Conservation (phyloP, 2,888 invertebrate species). For the Bimastos eiseni region DNA sequence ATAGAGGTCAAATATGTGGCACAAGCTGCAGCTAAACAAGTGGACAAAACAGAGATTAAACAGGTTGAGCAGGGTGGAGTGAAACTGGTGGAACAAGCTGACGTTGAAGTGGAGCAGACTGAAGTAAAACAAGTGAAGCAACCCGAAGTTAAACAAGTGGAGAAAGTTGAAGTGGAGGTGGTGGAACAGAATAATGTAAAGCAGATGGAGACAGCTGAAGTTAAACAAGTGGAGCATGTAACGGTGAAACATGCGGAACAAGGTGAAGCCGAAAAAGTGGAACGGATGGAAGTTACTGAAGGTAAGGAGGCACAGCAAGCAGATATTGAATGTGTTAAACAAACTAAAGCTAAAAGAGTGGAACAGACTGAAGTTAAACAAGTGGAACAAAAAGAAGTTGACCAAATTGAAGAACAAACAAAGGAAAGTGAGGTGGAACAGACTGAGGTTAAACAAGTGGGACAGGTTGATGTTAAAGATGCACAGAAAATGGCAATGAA, state of each 20-base stretch:
- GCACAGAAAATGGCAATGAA: background rate
- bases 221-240: background rate
- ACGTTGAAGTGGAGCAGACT: background rate
- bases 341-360: background rate
- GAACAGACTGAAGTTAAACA: background rate
- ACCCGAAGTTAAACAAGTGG: background rate
- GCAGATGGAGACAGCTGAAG: background rate
- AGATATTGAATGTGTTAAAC: background rate
- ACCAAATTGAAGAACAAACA: background rate
- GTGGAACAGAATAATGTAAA: background rate
- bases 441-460: background rate
- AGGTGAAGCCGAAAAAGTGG: background rate
- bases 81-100: background rate
- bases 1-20: background rate
- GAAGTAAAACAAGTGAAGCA: background rate
- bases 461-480: background rate
- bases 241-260: background rate
- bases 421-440: background rate
- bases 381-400: background rate
- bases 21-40: background rate
- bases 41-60: background rate
- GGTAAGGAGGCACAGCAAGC: background rate
- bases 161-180: background rate
- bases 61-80: background rate
- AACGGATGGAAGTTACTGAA: background rate